Percentiles rank a stretch among this genome's conserved stretches.
These are phyloP conservation scores for Exocentrus adspersus DNA, from an alignment of 2,888 invertebrate genomes.

Conservation along the genomic window DNA sequence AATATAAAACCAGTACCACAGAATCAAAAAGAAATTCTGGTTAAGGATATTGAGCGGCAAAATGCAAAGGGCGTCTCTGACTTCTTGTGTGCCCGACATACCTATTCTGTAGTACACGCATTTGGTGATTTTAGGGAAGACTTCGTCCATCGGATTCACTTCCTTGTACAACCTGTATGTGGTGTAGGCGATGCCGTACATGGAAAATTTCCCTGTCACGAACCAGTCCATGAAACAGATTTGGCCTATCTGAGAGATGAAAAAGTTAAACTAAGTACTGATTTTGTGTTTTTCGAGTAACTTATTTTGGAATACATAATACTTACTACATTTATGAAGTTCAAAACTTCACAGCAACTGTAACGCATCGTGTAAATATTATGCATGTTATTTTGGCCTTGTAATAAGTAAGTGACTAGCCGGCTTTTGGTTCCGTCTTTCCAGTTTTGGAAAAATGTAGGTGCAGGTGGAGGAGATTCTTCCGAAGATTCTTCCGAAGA, in stretches of 20 bases:
- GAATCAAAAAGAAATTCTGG: conserved; percentile 79
- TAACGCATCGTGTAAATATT: conserved; percentile 75
- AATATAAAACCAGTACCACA: conserved; percentile 80
- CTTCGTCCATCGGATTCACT: conserved; percentile 71
- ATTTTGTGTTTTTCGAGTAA: too few relatives aligned
- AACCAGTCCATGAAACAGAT: conserved; percentile 75
- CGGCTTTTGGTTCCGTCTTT: conserved; percentile 66
- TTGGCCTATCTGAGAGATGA: conserved; percentile 72
- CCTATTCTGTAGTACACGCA: conserved; percentile 71
- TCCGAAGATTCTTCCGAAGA: too few relatives aligned
- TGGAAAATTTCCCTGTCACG: conserved; percentile 70
- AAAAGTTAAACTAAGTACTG: too few relatives aligned
- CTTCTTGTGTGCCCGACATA: conserved; percentile 68
- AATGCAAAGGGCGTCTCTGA: conserved; percentile 75
- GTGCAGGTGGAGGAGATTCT: too few relatives aligned
- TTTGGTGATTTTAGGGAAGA: conserved; percentile 77
- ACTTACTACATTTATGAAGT: conserved; percentile 79
- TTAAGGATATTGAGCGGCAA: conserved; percentile 82
- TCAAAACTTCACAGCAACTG: conserved; percentile 77
- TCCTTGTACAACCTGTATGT: conserved; percentile 63
- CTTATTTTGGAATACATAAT: background rate
- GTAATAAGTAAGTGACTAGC: conserved; percentile 69
- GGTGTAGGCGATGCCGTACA: conserved; percentile 68
- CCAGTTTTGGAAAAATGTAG: conserved; percentile 70
- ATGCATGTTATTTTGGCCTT: conserved; percentile 69